Conservation (phyloP, 2,797 vertebrate species). For the Molossus molossus region DNA sequence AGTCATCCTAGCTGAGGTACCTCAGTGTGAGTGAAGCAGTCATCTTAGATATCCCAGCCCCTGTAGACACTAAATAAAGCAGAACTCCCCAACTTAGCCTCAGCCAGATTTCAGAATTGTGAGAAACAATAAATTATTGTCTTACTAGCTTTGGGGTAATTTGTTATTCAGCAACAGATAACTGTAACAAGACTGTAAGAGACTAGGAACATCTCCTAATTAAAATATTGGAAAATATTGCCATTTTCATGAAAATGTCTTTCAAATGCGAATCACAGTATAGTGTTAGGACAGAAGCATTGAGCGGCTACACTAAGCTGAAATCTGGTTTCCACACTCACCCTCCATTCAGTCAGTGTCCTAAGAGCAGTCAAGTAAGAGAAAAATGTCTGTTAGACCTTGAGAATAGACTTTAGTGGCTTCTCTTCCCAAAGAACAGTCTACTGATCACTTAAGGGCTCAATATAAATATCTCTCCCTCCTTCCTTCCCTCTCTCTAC, state of each 20-base stretch:
- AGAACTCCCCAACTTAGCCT: background rate
- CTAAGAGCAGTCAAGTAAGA: background rate
- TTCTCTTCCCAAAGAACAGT: slow-evolving; percentile 14
- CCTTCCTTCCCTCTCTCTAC: background rate
- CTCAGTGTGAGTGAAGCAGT: background rate
- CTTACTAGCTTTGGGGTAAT: background rate
- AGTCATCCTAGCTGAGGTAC: background rate
- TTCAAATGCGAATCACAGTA: background rate
- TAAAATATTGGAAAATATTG: background rate
- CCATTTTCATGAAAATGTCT: background rate
- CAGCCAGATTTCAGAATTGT: background rate
- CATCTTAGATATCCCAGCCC: background rate
- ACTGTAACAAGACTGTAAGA: background rate
- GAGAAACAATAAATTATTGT: background rate
- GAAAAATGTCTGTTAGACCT: background rate
- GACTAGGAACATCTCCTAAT: background rate
- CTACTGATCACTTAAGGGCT: background rate
- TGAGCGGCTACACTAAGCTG: background rate
- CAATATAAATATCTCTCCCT: background rate
- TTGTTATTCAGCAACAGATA: background rate
- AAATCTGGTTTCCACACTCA: background rate
- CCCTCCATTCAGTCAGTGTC: background rate
- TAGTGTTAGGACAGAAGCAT: background rate
- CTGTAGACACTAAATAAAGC: background rate
- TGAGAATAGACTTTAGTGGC: background rate